Base-by-base conservation (phyloP, 2,888 invertebrate species). In the Frankliniella fusca region DNA sequence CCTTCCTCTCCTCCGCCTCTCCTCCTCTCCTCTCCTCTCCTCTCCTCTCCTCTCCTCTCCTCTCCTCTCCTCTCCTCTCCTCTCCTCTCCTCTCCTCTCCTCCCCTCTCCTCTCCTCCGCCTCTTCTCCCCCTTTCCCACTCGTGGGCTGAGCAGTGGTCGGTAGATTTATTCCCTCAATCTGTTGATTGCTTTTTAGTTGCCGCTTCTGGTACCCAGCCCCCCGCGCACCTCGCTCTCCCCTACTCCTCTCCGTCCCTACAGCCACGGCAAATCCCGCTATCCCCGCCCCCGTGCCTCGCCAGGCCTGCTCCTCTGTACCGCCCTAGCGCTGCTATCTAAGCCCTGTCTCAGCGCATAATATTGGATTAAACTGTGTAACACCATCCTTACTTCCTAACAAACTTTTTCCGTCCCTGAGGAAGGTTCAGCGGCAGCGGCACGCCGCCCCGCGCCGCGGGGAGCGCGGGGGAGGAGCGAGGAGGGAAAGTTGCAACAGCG, bases 291-390 rank as follows among this genome's bases (percentile, higher is more conserved):
- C 54, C 54, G 5, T 15, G 1, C 54, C 54, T n/a, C n/a, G n/a
- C n/a, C n/a, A n/a, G n/a, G n/a, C n/a, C 38, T 38, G 38, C 38
- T 38, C 38, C 38, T 38, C 38, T 38, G 38, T 38, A 38, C 38
- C 38, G 38, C 38, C 38, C 54, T 12, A 54, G 54, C 12, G 15
- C 54, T 54, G 15, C 54, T 54, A 54, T 54, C 54, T 70, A 70
- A 70, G 70, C 70, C 70, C 70, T 70, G 70, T 70, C 70, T 70
- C 70, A 70, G 23, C 70, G 70, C 70, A 70, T 70, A 70, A 70
- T 70, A 70, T 70, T 70, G 70, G 70, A 70, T 70, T 70, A 70
- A 70, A 70, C 70, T 70, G 70, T 70, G 70, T 70, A 70, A 70
- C 70, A 70, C 70, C 70, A 70, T 70, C 70, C 70, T 54, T 54